Base-by-base conservation (phyloP, 2,113 vertebrate genomes). In the Cnemophilus loriae region DNA sequence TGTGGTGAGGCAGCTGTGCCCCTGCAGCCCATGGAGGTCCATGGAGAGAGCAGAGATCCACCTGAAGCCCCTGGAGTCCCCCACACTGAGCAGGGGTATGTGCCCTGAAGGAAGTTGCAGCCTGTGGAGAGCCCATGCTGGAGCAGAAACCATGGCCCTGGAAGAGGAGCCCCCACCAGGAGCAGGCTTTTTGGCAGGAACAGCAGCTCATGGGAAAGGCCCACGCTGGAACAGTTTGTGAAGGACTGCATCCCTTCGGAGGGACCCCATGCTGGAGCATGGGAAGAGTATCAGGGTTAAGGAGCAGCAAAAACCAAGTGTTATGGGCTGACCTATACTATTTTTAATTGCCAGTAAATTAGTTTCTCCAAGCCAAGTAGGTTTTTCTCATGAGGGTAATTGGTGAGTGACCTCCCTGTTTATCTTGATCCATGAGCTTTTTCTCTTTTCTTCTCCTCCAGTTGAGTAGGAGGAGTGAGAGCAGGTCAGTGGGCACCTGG, bases 61-160 rank as follows among this genome's bases (percentile, higher is more conserved):
- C 16, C 16, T 42, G 44, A n/a, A 85, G 53, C 44, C 30, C 6
- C 3, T 39, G 47, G 22, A 61, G 24, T 19, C 32, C 10, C 14
- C 42, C 7, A 16, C 0, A 1, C 12, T 3, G n/a, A 64, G 17
- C 33, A 32, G 41, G 21, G 9, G 17, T 30, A 26, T 42, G 11
- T 6, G 5, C 26, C 32, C 22, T 52, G 56, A 39, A 73, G 21
- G 61, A 64, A 17, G 21, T 6, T 52, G 42, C 7, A 60, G 41
- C 71, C 56, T 41, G 4, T 47, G 56, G 78, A 73, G 26, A 46
- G 22, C 39, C 35, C 11, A 0, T 4, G 11, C 10, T 64, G 90
- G 39, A 60, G 46, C 63, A 69, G 46, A 49, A 87, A 6, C 27
- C 7, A 0, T 6, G 17, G 35, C 11, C 19, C 7, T 44, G 47